A percentile compares a stretch with the other conserved stretches of the same genome.
Conservation (phyloP, 2,888 invertebrate species). For the Mesorhabditis sp. region DNA sequence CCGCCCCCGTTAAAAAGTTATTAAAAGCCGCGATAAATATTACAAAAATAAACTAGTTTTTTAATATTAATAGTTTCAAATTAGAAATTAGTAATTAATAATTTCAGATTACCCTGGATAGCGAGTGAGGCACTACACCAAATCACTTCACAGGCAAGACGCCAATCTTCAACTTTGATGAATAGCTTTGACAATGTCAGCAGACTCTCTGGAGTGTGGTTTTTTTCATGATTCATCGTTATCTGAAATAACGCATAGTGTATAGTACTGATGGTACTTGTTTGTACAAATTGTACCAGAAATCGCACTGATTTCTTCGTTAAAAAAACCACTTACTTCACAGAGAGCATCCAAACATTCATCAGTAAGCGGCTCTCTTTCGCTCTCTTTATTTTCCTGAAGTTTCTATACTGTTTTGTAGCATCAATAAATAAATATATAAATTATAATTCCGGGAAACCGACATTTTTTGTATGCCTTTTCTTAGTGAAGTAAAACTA, state of each 20-base stretch:
- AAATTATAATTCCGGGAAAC: slow-evolving; percentile 9
- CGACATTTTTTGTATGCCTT: too few species aligned
- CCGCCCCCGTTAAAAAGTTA: too few species aligned
- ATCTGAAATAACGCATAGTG: slow-evolving; percentile 13
- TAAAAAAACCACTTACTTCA: slow-evolving; percentile 16
- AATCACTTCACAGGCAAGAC: slow-evolving; percentile 11
- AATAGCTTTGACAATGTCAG: slow-evolving; percentile 10
- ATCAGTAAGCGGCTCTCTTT: slow-evolving; percentile 12
- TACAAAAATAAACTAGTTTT: too few species aligned
- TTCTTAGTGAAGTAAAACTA: too few species aligned
- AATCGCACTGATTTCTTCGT: slow-evolving; percentile 14
- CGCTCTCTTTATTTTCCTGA: slow-evolving; percentile 12
- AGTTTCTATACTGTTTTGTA: slow-evolving; percentile 11
- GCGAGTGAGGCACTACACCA: slow-evolving; percentile 14
- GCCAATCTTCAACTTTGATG: slow-evolving; percentile 10
- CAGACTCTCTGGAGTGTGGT: slow-evolving; percentile 12
- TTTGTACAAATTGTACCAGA: not conserved
- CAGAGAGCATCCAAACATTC: slow-evolving; percentile 12
- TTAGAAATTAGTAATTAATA: slow-evolving; percentile 12
- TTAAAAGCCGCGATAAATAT: too few species aligned
- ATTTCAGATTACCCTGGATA: slow-evolving; percentile 10
- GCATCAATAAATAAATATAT: slow-evolving; percentile 9
- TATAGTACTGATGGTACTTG: not conserved
- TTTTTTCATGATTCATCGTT: slow-evolving; percentile 4
- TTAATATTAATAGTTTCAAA: too few species aligned